Percentiles rank a stretch among this genome's conserved stretches.
phyloP scores from a whole-genome alignment of 2,888 invertebrate genomes.

The Keiferia lycopersicella region DNA sequence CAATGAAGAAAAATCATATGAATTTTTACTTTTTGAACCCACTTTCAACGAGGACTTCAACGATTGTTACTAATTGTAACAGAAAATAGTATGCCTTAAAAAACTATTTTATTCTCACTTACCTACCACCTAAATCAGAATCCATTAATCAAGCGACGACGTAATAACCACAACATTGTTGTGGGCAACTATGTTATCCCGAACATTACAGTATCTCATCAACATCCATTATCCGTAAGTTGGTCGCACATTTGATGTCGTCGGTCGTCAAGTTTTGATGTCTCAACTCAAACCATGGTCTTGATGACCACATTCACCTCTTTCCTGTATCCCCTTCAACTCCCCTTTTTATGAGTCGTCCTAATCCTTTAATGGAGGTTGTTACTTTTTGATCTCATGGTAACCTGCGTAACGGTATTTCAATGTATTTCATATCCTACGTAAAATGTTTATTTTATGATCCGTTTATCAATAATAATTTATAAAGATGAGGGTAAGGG shows the following conservation, averaged over 20 bases:
- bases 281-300: not conserved
- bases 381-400: conserved; percentile 10
- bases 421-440: not conserved
- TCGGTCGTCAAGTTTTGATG: conserved; percentile 5
- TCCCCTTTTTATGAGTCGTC: not conserved
- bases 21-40: too few species aligned
- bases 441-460: not conserved
- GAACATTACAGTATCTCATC: not conserved
- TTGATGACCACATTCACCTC: not conserved
- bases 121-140: not conserved
- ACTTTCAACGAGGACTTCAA: too few species aligned
- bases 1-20: too few species aligned
- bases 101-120: not conserved
- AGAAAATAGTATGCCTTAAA: too few species aligned
- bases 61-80: too few species aligned
- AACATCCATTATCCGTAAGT: not conserved
- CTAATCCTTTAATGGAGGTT: not conserved
- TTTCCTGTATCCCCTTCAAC: not conserved
- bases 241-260: not conserved
- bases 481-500: too few species aligned
- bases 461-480: too few species aligned
- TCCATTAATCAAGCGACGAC: not conserved
- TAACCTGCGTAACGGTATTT: not conserved
- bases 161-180: conserved; percentile 3
- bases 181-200: not conserved